A percentile compares a stretch with the other conserved stretches of the same genome.
Evolutionary conservation across 2,888 invertebrate species (phyloP).

Genomic region (Aromia moschata): DNA sequence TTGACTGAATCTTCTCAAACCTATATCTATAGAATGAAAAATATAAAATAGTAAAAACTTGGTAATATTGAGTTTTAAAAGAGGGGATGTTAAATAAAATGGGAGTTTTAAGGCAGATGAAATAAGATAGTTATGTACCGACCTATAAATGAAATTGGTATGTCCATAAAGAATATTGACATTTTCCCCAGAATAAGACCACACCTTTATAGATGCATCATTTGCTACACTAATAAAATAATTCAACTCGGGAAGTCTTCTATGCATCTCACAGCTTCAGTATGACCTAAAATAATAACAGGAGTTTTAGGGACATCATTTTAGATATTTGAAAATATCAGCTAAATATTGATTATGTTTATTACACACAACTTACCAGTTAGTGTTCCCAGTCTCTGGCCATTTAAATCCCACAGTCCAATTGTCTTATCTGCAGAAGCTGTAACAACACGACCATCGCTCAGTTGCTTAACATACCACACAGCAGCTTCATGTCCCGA

Average conservation of each 20-base stretch:
- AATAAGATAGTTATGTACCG: too few relatives aligned
- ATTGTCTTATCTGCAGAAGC: constrained; percentile 94
- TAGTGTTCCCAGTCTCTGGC: constrained; percentile 72
- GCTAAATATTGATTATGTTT: too few relatives aligned
- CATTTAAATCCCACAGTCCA: constrained; percentile 80
- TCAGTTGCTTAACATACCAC: constrained; percentile 77
- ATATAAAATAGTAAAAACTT: too few relatives aligned
- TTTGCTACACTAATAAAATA: constrained; percentile 92
- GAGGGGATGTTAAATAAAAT: too few relatives aligned
- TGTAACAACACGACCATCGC: constrained; percentile 73
- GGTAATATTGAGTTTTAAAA: too few relatives aligned
- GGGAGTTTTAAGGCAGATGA: too few relatives aligned
- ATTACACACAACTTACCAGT: constrained; percentile 70
- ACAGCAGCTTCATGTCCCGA: constrained; percentile 84
- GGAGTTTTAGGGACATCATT: too few relatives aligned
- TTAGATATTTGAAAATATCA: too few relatives aligned
- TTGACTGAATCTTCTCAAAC: too few relatives aligned
- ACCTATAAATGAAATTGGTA: constrained; percentile 88
- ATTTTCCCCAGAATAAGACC: constrained; percentile 84
- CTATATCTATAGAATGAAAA: too few relatives aligned
- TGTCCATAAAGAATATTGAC: constrained; percentile 82
- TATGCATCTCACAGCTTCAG: constrained; percentile 89
- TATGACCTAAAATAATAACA: constrained; percentile 74
- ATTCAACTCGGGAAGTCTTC: constrained; percentile 72
- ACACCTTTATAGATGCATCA: constrained; percentile 86